Base-by-base conservation (phyloP, 2,888 invertebrate species). In the Heptascelio sp. region DNA sequence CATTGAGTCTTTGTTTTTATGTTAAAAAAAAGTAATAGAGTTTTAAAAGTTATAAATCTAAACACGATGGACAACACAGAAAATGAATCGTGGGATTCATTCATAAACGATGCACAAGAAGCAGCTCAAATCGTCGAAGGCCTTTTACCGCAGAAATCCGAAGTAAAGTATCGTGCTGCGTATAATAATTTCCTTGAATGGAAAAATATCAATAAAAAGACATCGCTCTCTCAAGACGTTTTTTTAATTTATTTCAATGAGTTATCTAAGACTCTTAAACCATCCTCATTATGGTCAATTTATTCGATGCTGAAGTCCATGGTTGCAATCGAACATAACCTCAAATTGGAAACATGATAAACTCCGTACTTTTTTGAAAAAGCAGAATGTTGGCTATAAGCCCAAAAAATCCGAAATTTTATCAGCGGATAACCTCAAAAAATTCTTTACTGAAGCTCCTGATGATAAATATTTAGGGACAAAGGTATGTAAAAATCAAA, bases 251-350 rank as follows among this genome's bases (percentile, higher is more conserved):
- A 71, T 34, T 71, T 71, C 21, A 30, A 59, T 19, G 30, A 70
- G 17, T 30, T 59, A 17, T 43, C 55, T 9, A 17, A 51, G 21
- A 19, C 23, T 51, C 13, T 19, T 2, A 51, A 6, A 13, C 23
- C 67, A 2, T 26, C 68, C 19, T 59, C 59, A 43, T 59, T 70
- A 30, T 59, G 59, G 70, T 71, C 51, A 19, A 71, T 71, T 49
- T 71, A 60, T 23, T 71, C 71, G 13, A 71, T 71, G 71, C 60
- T 71, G 11, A 71, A 60, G 26, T 1, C 11, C 13, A 25, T 26
- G 8, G 8, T 59, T n/a, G 5, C 21, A n/a, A n/a, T 60, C 8
- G 11, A 60, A 9, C 59, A 71, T 60, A 71, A 60, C 60, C 70
- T 70, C 25, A 43, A 70, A 26, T 30, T 59, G 46, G 6, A 46